These are phyloP conservation scores for Aporrectodea caliginosa DNA, from an alignment of 1,140 invertebrate genomes.

Conservation along the genomic window DNA sequence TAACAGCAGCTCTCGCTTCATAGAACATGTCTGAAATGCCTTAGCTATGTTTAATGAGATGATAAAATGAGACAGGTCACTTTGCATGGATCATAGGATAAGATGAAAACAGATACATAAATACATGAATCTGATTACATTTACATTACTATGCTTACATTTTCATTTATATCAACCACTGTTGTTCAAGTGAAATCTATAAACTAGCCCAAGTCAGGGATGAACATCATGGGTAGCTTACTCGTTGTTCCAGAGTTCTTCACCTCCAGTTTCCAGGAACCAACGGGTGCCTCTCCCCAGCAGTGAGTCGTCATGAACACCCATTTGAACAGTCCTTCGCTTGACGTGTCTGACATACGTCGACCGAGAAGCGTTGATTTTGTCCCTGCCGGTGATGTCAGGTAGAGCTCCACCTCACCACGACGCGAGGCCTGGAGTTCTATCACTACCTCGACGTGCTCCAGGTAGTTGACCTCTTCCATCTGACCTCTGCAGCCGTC, in stretches of 20 bases:
- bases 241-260: background rate
- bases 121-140: too few relatives aligned
- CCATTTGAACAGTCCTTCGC: slow-evolving; percentile 98
- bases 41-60: too few relatives aligned
- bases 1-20: too few relatives aligned
- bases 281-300: slow-evolving; percentile 96
- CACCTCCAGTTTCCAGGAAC: slow-evolving; percentile 72
- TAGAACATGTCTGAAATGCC: too few relatives aligned
- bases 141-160: too few relatives aligned
- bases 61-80: too few relatives aligned
- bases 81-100: too few relatives aligned
- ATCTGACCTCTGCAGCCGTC: slow-evolving; percentile 1
- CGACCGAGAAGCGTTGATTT: slow-evolving; percentile 61
- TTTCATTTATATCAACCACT: too few relatives aligned
- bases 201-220: too few relatives aligned
- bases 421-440: slow-evolving; percentile 80
- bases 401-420: slow-evolving; percentile 58
- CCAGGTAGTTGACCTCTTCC: slow-evolving; percentile 88
- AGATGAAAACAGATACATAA: too few relatives aligned
- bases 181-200: too few relatives aligned
- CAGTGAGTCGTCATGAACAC: slow-evolving; percentile 99
- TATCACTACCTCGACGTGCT: slow-evolving; percentile 97
- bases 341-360: slow-evolving; percentile 84
- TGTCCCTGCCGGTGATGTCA: slow-evolving; percentile 20
- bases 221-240: too few relatives aligned